phyloP scores from a whole-genome alignment of 2,113 vertebrate species.

The Peromyscus californicus region DNA sequence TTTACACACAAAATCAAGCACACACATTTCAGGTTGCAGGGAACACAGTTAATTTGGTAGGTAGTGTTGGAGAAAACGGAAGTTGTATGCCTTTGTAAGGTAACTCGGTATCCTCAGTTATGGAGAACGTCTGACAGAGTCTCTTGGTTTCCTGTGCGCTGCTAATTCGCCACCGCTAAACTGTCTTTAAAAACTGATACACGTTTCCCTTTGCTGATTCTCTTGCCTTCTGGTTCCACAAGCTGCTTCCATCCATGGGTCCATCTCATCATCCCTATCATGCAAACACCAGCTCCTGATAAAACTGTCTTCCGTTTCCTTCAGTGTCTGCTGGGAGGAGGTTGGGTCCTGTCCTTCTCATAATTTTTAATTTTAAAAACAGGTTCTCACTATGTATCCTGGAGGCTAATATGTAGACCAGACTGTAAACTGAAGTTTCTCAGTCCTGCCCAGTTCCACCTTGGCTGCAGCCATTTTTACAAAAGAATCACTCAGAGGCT shows the following conservation, averaged over 20 bases:
- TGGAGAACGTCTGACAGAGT: neutral
- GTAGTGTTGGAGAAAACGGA: neutral
- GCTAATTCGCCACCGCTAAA: neutral
- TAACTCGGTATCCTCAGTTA: neutral
- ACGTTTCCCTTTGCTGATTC: neutral
- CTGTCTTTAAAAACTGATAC: neutral
- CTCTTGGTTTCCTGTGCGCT: neutral
- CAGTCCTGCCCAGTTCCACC: no score
- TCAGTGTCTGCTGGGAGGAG: neutral
- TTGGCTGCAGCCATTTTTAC: no score
- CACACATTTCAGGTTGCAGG: neutral
- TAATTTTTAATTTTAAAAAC: neutral
- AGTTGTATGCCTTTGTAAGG: neutral
- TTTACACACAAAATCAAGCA: neutral
- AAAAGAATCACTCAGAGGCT: no score
- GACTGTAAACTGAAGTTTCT: neutral
- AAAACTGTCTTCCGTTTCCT: neutral
- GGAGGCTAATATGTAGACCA: neutral
- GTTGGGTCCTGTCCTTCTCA: neutral
- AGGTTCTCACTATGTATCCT: neutral
- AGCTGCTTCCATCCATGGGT: neutral
- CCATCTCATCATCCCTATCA: neutral
- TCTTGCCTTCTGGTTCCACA: neutral
- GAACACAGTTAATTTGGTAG: neutral
- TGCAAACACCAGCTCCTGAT: neutral